phyloP scores from a whole-genome alignment of 2,113 vertebrate species.

The Phalacrocorax carbo region DNA sequence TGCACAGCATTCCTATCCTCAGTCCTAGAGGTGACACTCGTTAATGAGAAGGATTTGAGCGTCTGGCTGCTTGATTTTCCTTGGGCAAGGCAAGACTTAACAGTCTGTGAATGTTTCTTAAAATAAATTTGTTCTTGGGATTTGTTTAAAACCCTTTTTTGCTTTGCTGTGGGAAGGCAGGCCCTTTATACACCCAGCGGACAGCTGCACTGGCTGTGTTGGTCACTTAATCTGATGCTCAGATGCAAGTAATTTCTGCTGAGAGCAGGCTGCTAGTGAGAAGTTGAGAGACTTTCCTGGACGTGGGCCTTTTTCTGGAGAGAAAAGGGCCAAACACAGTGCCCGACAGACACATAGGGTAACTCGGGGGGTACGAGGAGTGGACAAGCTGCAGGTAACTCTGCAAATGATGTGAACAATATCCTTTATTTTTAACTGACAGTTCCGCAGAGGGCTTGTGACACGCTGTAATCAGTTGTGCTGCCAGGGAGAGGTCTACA shows the following conservation, averaged over 20 bases:
- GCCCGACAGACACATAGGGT: fast-evolving
- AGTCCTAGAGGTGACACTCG: too few relatives aligned
- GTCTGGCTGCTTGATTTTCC: background rate
- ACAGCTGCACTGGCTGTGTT: too few relatives aligned
- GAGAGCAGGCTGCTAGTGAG: background rate
- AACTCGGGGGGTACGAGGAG: background rate
- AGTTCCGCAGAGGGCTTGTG: background rate
- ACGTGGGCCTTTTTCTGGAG: too few relatives aligned
- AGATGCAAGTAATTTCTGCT: background rate
- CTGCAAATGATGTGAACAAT: too few relatives aligned
- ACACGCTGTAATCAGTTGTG: fast-evolving
- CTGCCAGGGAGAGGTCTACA: background rate
- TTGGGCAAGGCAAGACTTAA: background rate
- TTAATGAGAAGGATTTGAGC: too few relatives aligned
- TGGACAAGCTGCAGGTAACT: background rate
- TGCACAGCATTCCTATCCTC: background rate
- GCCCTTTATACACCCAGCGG: background rate
- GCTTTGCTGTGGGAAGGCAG: background rate
- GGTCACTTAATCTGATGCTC: background rate
- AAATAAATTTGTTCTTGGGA: too few relatives aligned
- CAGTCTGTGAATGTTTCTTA: too few relatives aligned
- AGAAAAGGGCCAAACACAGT: background rate
- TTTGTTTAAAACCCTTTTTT: background rate
- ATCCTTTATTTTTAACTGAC: background rate
- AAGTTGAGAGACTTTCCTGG: background rate